Base-by-base conservation (phyloP, 2,113 vertebrate species). In the Seriola dumerili region DNA sequence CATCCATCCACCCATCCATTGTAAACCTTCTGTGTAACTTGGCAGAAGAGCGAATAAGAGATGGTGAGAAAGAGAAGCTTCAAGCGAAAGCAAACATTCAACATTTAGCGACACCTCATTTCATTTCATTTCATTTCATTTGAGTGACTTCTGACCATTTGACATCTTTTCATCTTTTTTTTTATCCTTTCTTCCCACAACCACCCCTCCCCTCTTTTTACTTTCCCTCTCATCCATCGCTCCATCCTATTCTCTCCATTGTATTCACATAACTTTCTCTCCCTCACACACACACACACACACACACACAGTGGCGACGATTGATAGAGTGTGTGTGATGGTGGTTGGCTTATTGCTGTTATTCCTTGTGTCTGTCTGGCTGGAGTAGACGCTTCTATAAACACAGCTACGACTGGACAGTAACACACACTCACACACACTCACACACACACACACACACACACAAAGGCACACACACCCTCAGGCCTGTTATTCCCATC, bases 281-380 rank as follows among this genome's bases (percentile, higher is more conserved):
- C 54, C 9, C 50, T 63, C 59, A 34, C 48, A 0, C 57, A 29
- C 29, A 29, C 25, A 29, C 16, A 38, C 38, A 38, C 38, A 6
- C 71, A 52, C 50, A 50, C 68, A 34, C 79, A 66, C n/a, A 25
- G 29, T n/a, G 65, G 44, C 67, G 66, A 71, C 32, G 78, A 85
- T 76, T 84, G 78, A 89, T 88, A 69, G 74, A 68, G 85, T 88
- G 81, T 55, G 81, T 66, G 82, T 84, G 91, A 92, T 70, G 81
- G 76, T 8, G 54, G 74, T 74, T 85, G 91, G 87, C 89, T 80
- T 76, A 77, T 78, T 84, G 79, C 76, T 94, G 89, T 95, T 93
- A 86, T 93, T 94, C 75, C 84, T 85, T 71, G 58, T 76, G 89
- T 85, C 85, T 84, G 85, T 91, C 75, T 90, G 74, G 66, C 25